Evolutionary conservation across 2,797 vertebrate genomes (phyloP).

Genomic region (Chloroceryle inda): DNA sequence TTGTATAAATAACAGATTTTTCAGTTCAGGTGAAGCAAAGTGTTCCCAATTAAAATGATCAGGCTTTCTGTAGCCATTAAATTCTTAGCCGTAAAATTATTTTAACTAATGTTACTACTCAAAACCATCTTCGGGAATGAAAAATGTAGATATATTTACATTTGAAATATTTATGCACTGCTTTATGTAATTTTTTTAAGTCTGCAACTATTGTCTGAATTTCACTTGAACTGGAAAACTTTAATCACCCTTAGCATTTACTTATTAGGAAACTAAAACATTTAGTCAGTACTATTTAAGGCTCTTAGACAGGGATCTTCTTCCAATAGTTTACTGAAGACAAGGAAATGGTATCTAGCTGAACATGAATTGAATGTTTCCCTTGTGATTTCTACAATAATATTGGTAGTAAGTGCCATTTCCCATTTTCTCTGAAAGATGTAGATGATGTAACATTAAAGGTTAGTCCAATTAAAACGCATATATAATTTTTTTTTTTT

Average conservation of each 20-base stretch:
- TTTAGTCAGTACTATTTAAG: not conserved
- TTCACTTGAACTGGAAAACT: not conserved
- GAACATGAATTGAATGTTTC: not conserved
- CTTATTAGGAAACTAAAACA: not conserved
- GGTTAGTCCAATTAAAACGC: constrained; percentile 19
- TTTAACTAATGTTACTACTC: not conserved
- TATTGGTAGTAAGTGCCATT: not conserved
- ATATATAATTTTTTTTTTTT: not conserved
- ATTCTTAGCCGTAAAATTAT: not conserved
- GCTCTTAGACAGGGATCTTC: not conserved
- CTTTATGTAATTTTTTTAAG: not conserved
- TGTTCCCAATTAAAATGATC: not conserved
- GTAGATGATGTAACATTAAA: not conserved
- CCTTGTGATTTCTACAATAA: not conserved
- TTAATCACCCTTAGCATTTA: not conserved
- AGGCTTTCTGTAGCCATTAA: not conserved
- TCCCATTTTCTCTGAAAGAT: not conserved
- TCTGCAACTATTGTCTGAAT: not conserved
- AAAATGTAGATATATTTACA: not conserved
- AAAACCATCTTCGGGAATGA: not conserved
- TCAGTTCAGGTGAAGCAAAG: not conserved
- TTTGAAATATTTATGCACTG: not conserved
- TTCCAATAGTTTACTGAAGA: not conserved
- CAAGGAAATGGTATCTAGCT: not conserved
- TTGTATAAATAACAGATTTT: not conserved